Percentiles rank a stretch among this genome's conserved stretches.
Conservation (phyloP, 1,140 invertebrate genomes). For the Drosophila grimshawi region DNA sequence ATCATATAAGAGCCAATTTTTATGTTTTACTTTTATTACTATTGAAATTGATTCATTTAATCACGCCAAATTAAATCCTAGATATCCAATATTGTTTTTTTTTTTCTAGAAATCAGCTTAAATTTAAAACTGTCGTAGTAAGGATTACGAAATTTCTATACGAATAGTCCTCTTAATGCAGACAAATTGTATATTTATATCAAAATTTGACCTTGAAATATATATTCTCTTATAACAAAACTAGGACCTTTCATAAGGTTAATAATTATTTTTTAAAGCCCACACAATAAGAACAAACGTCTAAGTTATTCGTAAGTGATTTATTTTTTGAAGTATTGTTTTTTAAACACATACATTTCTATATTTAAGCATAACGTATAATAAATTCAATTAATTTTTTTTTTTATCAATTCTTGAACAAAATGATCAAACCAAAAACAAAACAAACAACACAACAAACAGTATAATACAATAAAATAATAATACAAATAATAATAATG, state of each 20-base stretch:
- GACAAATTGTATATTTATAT: not conserved
- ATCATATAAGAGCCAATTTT: too few relatives aligned
- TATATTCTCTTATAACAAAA: not conserved
- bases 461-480: conserved; percentile 44
- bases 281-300: not conserved
- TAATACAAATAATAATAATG: conserved; percentile 37
- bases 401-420: conserved; percentile 64
- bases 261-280: not conserved
- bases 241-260: not conserved
- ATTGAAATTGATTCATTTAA: too few relatives aligned
- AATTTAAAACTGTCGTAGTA: too few relatives aligned
- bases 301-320: not conserved
- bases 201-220: not conserved
- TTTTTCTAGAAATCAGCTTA: too few relatives aligned
- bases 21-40: too few relatives aligned
- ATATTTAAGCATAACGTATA: conserved; percentile 57
- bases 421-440: conserved; percentile 40
- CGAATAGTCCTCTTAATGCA: too few relatives aligned
- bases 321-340: not conserved
- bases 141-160: too few relatives aligned
- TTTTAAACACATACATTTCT: conserved; percentile 19
- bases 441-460: conserved; percentile 41
- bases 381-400: conserved; percentile 85
- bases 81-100: too few relatives aligned
- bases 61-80: too few relatives aligned